Base-by-base conservation (phyloP, 35 echinoderm and acorn worm genomes). In the Holothuria glaberrima region DNA sequence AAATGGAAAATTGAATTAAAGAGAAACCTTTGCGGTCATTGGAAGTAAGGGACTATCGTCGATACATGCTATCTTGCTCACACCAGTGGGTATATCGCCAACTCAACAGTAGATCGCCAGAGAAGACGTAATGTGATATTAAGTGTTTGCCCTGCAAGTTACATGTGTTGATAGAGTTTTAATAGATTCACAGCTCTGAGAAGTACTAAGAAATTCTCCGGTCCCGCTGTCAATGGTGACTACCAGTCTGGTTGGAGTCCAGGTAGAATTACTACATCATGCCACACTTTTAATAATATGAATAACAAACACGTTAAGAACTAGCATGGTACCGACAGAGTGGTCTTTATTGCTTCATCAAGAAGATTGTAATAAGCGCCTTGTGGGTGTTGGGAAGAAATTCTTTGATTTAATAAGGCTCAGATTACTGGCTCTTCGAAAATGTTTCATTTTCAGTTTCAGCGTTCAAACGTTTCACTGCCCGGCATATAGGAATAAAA, bases 201-300 rank as follows among this genome's bases (percentile, higher is more conserved):
- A 75, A 32, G 33, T 32, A 75, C 71, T 75, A 41, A 41, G 71
- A 75, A 22, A 9, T 38, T 75, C 17, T 44, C 31, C 31, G 20
- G 22, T 75, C 71, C 71, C 33, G 71, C 71, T 75, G 71, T 75
- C 44, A 75, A 21, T n/a, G 30, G 71, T 75, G 71, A 75, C 71
- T 75, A 18, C 6, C 17, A 35, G 71, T 75, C 71, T 75, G 71
- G 32, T 38, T 38, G 31, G 32, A 31, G 14, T 38, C 71, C 71
- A 75, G 71, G 71, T 75, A 75, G 71, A 75, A 41, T 75, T 75
- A 75, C 71, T n/a, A 13, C 71, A 75, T 13, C 66, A 69, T 30
- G 33, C 33, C 9, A 75, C 71, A 34, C 71, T 75, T 75, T 75
- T 75, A 75, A 75, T 75, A 75, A 45, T 38, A 33, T 6, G 22